Evolutionary conservation across 1,140 invertebrate species (phyloP).

Genomic region (Luehdorfia chinensis): DNA sequence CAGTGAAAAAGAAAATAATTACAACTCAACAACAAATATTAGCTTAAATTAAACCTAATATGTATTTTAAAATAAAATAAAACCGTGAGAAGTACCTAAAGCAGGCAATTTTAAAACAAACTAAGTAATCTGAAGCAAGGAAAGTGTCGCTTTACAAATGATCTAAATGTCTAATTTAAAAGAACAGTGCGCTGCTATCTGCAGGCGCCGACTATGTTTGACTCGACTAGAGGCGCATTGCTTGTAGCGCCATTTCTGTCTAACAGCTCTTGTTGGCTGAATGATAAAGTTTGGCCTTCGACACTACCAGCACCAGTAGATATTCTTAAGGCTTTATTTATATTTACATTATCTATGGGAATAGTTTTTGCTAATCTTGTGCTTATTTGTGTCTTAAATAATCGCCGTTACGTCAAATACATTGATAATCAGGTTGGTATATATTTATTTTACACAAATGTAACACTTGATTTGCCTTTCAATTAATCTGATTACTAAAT

Average conservation of each 20-base stretch:
- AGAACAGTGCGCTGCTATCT: conserved; percentile 55
- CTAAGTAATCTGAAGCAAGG: conserved; percentile 26
- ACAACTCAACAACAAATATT: too few species aligned
- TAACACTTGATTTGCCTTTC: background rate
- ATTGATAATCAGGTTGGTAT: conserved; percentile 87
- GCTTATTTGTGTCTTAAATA: conserved; percentile 90
- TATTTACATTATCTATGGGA: conserved; percentile 84
- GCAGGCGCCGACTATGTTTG: conserved; percentile 75
- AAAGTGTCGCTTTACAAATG: conserved; percentile 31
- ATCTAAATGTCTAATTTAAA: conserved; percentile 72
- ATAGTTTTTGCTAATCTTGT: conserved; percentile 87
- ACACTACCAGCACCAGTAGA: conserved; percentile 82
- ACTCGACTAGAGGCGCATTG: conserved; percentile 78
- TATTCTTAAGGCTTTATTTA: conserved; percentile 84
- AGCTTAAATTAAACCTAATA: too few species aligned
- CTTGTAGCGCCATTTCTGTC: conserved; percentile 85
- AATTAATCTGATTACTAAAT: too few species aligned
- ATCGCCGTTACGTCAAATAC: conserved; percentile 87
- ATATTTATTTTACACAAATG: background rate
- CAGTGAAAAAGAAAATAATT: too few species aligned
- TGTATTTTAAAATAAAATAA: too few species aligned
- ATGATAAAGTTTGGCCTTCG: conserved; percentile 78
- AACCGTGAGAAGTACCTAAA: too few species aligned
- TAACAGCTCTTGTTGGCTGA: conserved; percentile 88
- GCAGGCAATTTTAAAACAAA: too few species aligned